A percentile compares a stretch with the other conserved stretches of the same genome.
Evolutionary conservation across 2,113 vertebrate species (phyloP).

Genomic region (Oenanthe melanoleuca): DNA sequence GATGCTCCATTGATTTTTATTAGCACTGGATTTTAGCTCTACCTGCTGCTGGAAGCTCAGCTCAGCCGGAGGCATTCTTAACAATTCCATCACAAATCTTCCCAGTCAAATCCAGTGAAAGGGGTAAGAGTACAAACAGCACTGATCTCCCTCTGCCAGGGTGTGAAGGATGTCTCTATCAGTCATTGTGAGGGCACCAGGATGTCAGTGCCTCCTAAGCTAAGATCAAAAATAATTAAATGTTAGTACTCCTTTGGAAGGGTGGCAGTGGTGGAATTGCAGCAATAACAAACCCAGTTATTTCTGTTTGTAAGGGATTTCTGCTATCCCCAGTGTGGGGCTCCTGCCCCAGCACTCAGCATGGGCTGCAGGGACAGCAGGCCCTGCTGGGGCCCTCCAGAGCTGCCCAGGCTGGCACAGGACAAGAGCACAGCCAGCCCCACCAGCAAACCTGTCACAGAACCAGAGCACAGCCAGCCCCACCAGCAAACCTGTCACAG

Average conservation of each 20-base stretch:
- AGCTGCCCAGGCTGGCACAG: neutral
- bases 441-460: too few relatives aligned
- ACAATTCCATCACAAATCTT: neutral
- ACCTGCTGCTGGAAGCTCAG: slow-evolving; percentile 40
- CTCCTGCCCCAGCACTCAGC: neutral
- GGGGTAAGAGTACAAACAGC: neutral
- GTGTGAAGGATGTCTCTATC: neutral
- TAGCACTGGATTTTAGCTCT: neutral
- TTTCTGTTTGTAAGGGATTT: neutral
- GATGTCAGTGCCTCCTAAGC: neutral
- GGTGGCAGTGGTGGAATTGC: neutral
- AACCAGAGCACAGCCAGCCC: too few relatives aligned
- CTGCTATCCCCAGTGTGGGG: neutral
- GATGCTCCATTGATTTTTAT: slow-evolving; percentile 18
- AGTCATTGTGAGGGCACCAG: neutral
- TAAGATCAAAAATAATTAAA: neutral
- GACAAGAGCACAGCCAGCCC: neutral
- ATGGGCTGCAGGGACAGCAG: neutral
- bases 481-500: too few relatives aligned
- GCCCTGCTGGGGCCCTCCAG: neutral
- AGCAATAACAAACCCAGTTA: neutral
- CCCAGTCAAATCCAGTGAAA: neutral
- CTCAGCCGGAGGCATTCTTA: neutral
- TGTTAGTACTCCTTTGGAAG: neutral
- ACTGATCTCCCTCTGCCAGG: neutral